phyloP scores from a whole-genome alignment of 1,140 invertebrate genomes.

The Nebria ingens region DNA sequence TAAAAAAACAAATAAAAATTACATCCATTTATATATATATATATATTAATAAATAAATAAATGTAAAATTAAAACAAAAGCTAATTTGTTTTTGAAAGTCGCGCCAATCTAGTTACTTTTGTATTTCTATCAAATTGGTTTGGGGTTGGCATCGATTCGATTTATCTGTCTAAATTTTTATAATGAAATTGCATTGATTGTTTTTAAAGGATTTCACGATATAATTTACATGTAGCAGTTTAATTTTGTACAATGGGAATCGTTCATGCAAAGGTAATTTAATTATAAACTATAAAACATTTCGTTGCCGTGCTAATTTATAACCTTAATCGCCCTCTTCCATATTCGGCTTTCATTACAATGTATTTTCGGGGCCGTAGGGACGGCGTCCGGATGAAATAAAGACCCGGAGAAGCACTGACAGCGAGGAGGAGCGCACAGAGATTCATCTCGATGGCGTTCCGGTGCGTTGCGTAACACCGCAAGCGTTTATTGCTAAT shows the following conservation, averaged over 20 bases:
- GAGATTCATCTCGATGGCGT: conserved; percentile 25
- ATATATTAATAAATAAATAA: background rate
- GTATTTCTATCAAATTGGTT: no score
- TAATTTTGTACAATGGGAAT: conserved; percentile 29
- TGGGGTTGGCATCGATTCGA: background rate
- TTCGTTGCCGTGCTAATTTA: conserved; percentile 15
- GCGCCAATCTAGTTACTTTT: background rate
- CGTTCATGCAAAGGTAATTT: conserved; percentile 35
- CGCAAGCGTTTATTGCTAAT: background rate
- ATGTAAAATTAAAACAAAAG: background rate
- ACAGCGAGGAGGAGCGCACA: conserved; percentile 11
- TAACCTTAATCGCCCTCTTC: conserved; percentile 23
- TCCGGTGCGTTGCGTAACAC: conserved; percentile 19
- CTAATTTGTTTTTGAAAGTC: background rate
- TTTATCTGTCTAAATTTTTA: no score
- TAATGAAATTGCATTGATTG: background rate
- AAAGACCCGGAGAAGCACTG: conserved; percentile 3
- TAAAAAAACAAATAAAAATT: background rate
- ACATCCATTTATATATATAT: background rate
- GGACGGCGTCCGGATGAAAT: conserved; percentile 14
- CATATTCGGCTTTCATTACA: conserved; percentile 15
- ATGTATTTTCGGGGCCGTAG: conserved; percentile 16
- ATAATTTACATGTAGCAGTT: background rate
- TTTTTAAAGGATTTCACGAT: background rate
- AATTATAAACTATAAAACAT: conserved; percentile 13